Evolutionary conservation across 2,113 vertebrate species (phyloP).

Genomic region (Psittacus erithacus): DNA sequence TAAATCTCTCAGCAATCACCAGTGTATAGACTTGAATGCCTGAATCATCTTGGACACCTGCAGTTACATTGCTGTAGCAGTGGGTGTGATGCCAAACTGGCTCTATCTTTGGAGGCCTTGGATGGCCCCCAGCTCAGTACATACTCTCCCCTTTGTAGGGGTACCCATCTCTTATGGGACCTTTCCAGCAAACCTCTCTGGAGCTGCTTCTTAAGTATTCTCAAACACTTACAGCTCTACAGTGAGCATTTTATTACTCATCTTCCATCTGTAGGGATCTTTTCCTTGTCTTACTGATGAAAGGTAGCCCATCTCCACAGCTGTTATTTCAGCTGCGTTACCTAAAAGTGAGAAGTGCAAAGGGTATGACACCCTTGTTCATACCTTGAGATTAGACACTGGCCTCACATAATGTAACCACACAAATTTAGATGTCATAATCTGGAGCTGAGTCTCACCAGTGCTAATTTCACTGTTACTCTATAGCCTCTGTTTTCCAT

Average conservation of each 20-base stretch:
- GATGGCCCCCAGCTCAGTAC: background rate
- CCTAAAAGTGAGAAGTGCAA: background rate
- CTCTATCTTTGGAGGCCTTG: background rate
- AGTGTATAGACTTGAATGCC: background rate
- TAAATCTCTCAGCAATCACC: background rate
- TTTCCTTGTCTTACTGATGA: background rate
- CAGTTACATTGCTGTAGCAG: rapidly evolving
- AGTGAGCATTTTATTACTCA: background rate
- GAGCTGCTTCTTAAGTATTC: background rate
- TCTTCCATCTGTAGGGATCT: background rate
- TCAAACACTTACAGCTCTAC: background rate
- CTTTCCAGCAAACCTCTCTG: background rate
- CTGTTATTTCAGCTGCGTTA: background rate
- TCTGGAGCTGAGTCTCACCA: background rate
- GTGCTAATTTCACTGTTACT: background rate
- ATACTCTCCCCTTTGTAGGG: background rate
- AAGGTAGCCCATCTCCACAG: background rate
- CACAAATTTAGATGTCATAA: background rate
- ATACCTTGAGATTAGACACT: background rate
- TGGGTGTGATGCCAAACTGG: background rate
- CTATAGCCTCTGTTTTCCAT: background rate
- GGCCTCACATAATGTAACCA: background rate
- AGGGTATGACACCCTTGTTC: background rate
- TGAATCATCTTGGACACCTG: background rate
- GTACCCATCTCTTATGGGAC: background rate